Evolutionary conservation across 2,797 vertebrate genomes (phyloP).

Genomic region (Pelobates cultripes): DNA sequence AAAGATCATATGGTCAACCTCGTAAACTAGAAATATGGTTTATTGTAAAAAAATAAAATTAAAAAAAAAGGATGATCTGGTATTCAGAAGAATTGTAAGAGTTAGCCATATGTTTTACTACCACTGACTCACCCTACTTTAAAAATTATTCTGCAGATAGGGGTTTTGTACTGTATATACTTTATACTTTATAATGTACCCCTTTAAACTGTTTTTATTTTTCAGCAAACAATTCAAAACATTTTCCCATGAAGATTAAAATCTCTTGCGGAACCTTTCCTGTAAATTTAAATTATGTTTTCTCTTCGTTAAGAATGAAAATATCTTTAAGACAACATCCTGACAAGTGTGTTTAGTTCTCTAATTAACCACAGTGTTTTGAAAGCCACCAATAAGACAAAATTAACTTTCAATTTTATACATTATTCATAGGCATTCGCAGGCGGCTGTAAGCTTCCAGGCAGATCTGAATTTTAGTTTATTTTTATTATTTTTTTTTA

Average conservation of each 20-base stretch:
- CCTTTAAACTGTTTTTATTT: neutral
- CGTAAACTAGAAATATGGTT: too few species aligned
- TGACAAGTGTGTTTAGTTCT: constrained; percentile 49
- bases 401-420: constrained; percentile 50
- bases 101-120: too few species aligned
- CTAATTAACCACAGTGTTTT: constrained; percentile 51
- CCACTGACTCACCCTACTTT: too few species aligned
- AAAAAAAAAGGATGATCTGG: too few species aligned
- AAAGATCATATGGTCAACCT: too few species aligned
- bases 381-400: constrained; percentile 51
- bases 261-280: neutral
- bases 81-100: too few species aligned
- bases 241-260: neutral
- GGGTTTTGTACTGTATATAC: too few species aligned
- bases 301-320: constrained; percentile 35
- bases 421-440: constrained; percentile 40
- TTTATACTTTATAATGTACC: too few species aligned
- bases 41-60: too few species aligned
- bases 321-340: constrained; percentile 47
- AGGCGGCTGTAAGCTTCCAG: constrained; percentile 2
- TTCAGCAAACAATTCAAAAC: neutral
- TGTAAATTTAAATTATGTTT: constrained; percentile 38
- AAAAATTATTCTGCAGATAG: too few species aligned
- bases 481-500: too few species aligned
- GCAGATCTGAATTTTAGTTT: neutral